Evolutionary conservation across 2,888 invertebrate genomes (phyloP).

Genomic region (Lamproptera curius): DNA sequence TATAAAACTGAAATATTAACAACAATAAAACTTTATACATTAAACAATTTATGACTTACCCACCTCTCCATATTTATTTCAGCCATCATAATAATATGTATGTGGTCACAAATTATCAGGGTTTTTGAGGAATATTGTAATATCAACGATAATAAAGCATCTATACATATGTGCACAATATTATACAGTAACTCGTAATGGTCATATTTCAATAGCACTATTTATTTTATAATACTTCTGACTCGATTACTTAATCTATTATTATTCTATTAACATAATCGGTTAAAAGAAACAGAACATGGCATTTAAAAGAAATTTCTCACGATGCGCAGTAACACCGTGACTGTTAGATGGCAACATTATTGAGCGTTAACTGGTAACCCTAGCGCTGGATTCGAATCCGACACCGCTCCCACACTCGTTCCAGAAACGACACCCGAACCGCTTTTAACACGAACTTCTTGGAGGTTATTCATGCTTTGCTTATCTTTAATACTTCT

Average conservation of each 20-base stretch:
- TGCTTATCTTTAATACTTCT: no score
- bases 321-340: constrained; percentile 11
- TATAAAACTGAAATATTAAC: no score
- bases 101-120: no score
- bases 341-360: constrained; percentile 5
- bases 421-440: constrained; percentile 18
- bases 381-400: constrained; percentile 13
- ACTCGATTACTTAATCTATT: not conserved
- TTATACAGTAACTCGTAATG: not conserved
- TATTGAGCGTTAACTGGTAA: constrained; percentile 19
- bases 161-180: no score
- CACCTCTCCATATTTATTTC: no score
- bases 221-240: not conserved
- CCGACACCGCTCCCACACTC: constrained; percentile 24
- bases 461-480: no score
- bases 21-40: no score
- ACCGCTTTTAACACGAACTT: no score
- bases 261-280: not conserved
- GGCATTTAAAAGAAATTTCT: constrained; percentile 6
- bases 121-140: no score
- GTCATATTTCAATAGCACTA: not conserved
- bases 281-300: not conserved
- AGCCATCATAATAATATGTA: no score
- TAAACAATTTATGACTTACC: no score
- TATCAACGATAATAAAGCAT: no score